Conservation (phyloP, 2,113 vertebrate species). For the Miniopterus natalensis region DNA sequence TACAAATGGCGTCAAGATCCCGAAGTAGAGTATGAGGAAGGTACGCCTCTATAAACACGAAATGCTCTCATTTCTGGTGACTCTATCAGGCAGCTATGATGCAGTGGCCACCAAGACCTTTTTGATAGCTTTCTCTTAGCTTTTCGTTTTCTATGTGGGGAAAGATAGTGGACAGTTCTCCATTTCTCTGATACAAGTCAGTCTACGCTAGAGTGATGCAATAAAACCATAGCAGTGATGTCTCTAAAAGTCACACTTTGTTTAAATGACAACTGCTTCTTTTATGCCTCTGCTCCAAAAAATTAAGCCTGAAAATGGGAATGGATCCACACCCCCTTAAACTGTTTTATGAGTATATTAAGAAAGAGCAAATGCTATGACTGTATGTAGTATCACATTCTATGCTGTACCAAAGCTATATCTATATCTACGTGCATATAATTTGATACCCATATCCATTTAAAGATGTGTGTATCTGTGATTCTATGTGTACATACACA, state of each 20-base stretch:
- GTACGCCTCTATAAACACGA: background rate
- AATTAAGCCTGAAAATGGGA: background rate
- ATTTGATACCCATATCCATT: constrained; percentile 46
- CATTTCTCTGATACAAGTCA: background rate
- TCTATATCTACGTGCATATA: background rate
- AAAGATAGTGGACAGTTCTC: background rate
- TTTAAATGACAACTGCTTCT: constrained; percentile 31
- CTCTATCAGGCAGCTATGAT: background rate
- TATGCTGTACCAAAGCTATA: background rate
- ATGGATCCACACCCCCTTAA: background rate
- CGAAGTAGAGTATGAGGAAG: background rate
- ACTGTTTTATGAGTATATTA: constrained; percentile 45
- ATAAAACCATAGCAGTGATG: background rate
- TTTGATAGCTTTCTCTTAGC: background rate
- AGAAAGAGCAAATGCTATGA: background rate
- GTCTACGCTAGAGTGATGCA: background rate
- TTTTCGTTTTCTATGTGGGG: background rate
- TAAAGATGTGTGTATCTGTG: constrained; percentile 48
- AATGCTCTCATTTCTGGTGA: background rate
- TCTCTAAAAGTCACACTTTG: background rate
- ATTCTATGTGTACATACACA: constrained; percentile 69
- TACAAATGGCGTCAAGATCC: constrained; percentile 52
- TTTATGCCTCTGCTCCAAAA: background rate
- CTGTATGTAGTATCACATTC: background rate
- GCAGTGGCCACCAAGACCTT: rapidly evolving